Evolutionary conservation across 2,797 vertebrate genomes (phyloP).

Genomic region (Mormyrops attenuatus): DNA sequence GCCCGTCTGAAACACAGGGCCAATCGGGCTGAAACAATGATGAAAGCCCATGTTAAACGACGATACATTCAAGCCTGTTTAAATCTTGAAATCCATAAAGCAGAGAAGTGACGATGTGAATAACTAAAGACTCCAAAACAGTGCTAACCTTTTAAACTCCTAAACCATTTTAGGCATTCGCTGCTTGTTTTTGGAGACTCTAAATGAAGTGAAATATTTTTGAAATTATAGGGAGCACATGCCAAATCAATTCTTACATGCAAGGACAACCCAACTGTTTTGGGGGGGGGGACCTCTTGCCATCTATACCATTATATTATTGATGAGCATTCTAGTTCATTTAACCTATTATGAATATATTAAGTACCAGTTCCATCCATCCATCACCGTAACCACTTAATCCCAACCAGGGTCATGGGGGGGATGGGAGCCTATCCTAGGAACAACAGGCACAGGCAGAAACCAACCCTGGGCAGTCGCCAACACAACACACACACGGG

Average conservation of each 20-base stretch:
- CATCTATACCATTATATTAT: neutral
- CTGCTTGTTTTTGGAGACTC: neutral
- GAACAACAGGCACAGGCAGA: too few relatives aligned
- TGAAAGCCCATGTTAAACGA: neutral
- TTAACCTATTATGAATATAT: neutral
- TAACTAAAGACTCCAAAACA: neutral
- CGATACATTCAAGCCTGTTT: neutral
- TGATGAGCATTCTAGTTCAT: neutral
- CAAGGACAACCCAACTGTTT: neutral
- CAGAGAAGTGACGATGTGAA: neutral
- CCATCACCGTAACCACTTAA: too few relatives aligned
- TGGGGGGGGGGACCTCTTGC: neutral
- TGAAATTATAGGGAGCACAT: neutral
- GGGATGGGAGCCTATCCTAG: too few relatives aligned
- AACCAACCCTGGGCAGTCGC: neutral
- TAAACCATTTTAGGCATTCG: neutral
- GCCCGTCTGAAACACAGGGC: neutral
- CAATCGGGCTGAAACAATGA: neutral
- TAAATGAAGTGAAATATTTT: neutral
- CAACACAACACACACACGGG: neutral
- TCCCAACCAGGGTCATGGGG: too few relatives aligned
- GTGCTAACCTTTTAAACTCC: neutral
- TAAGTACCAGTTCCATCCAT: neutral
- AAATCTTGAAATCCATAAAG: neutral
- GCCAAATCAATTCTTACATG: neutral